Evolutionary conservation across 53 echinoderm and acorn worm species (phyloP).

Genomic region (Glandiceps talaboti): DNA sequence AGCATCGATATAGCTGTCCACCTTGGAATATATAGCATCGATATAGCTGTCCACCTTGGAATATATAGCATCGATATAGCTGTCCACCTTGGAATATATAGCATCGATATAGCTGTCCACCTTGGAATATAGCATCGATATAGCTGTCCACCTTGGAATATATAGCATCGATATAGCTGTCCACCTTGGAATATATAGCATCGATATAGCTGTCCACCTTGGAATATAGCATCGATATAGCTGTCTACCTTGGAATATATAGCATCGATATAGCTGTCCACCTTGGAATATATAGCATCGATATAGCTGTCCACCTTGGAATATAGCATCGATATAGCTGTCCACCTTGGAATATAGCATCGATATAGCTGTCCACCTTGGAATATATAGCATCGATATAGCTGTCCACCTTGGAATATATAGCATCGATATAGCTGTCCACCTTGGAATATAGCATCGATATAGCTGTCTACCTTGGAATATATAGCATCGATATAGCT

Average conservation of each 20-base stretch:
- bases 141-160: neutral
- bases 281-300: no score
- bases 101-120: no score
- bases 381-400: neutral
- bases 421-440: neutral
- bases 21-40: neutral
- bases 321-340: neutral
- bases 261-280: neutral
- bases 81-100: neutral
- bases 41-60: neutral
- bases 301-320: no score
- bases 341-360: neutral
- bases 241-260: neutral
- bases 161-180: neutral
- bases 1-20: neutral
- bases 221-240: neutral
- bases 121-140: neutral
- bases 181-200: no score
- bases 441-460: no score
- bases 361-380: neutral
- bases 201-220: no score
- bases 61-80: neutral
- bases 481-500: neutral
- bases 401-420: neutral
- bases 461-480: no score